These are phyloP conservation scores for Cyanistes caeruleus DNA, from an alignment of 2,113 vertebrate species.

Conservation along the genomic window DNA sequence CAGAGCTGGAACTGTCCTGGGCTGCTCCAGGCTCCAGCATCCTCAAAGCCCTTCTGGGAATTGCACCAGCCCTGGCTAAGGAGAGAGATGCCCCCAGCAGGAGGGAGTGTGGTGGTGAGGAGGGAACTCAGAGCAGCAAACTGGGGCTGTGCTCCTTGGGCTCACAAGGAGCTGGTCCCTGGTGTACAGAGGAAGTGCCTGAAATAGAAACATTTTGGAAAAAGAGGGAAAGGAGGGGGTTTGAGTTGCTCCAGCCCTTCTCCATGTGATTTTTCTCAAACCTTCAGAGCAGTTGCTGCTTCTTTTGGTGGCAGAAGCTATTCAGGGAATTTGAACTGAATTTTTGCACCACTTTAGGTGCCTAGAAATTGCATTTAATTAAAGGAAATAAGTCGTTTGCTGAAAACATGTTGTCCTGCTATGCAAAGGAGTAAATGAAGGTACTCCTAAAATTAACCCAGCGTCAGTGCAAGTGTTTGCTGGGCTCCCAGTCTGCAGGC, in stretches of 20 bases:
- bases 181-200: neutral
- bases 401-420: neutral
- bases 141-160: neutral
- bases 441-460: neutral
- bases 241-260: neutral
- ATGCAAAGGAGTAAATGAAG: neutral
- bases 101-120: neutral
- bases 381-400: neutral
- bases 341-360: neutral
- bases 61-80: neutral
- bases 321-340: conserved; percentile 11
- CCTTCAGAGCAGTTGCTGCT: neutral
- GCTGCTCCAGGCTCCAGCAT: fast-evolving
- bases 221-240: neutral
- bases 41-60: neutral
- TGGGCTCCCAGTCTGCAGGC: neutral
- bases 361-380: neutral
- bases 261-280: neutral
- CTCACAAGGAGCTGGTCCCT: neutral
- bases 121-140: neutral
- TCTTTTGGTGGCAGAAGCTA: conserved; percentile 6
- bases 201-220: conserved; percentile 5
- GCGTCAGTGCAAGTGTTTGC: neutral
- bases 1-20: neutral
- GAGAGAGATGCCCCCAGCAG: neutral